Percentiles rank a stretch among this genome's conserved stretches.
phyloP scores from a whole-genome alignment of 2,888 invertebrate genomes.

The Notodonta dromedarius region DNA sequence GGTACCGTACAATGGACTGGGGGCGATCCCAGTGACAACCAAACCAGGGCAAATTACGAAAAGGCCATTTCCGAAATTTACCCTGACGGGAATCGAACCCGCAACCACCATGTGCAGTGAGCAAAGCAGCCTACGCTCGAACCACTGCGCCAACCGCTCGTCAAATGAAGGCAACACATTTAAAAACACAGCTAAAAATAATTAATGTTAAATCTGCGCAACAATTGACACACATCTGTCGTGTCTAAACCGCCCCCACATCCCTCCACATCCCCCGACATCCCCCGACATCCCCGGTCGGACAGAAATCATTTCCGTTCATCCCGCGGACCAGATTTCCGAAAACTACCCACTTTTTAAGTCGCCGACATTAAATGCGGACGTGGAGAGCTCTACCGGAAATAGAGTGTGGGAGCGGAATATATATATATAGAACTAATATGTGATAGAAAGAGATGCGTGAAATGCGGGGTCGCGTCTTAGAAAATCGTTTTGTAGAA shows the following conservation, averaged over 20 bases:
- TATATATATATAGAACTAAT: conserved; percentile 41
- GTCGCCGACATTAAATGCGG: conserved; percentile 69
- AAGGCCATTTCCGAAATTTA: too few species aligned
- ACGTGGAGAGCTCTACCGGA: conserved; percentile 73
- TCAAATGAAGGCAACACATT: too few species aligned
- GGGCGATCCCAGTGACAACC: too few species aligned
- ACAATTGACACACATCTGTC: neutral
- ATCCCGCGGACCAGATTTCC: conserved; percentile 68
- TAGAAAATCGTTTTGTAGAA: conserved; percentile 35
- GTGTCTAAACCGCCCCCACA: neutral
- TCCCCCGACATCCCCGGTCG: conserved; percentile 39
- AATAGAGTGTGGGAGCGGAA: conserved; percentile 78
- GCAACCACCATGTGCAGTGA: too few species aligned
- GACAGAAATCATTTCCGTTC: conserved; percentile 80
- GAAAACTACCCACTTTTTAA: conserved; percentile 80
- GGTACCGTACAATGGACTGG: too few species aligned
- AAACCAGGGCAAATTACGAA: too few species aligned
- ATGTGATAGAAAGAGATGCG: conserved; percentile 45
- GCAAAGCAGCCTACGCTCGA: too few species aligned
- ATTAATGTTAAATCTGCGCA: neutral
- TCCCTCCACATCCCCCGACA: conserved; percentile 42
- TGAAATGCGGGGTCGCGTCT: conserved; percentile 22
- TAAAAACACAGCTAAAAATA: too few species aligned
- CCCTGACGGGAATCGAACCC: too few species aligned
- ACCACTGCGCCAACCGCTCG: too few species aligned